Base-by-base conservation (phyloP, 2,113 vertebrate genomes). In the Bufo bufo region DNA sequence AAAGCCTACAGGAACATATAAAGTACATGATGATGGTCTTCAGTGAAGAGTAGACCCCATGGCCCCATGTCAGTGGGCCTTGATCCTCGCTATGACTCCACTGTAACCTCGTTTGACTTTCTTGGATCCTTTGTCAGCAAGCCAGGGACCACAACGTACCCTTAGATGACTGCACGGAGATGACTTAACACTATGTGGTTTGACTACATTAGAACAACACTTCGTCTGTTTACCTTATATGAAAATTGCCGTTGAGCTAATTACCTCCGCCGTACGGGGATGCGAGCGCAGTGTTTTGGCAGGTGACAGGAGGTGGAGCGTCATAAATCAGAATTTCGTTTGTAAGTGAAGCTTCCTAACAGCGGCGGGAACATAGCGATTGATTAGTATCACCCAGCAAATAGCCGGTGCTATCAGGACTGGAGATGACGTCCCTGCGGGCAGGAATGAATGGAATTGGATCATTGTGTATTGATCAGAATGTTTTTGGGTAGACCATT, bases 281-380 rank as follows among this genome's bases (percentile, higher is more conserved):
- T 7, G 16, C 3, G 14, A 80, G n/a, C 13, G 77, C 20, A 16
- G 1, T 83, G 61, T 83, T 83, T 69, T 66, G 61, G 63, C 81
- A 83, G 63, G 81, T 83, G 61, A 83, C 81, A 50, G 4, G 1
- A 69, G 81, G 47, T 69, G 81, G 47, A 65, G 43, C 19, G 81
- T 23, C 4, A 65, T 82, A 63, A 65, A 82, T 82, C 5, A 66
- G 19, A 61, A 61, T 45, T 81, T 59, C 54, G 10, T 61, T 9
- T 9, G 23, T 61, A 5, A 56, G 19, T 61, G 56, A 59, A 63
- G 16, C 9, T 2, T 81, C 56, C 54, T 4, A 81, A 61, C 13
- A 81, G 54, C 56, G 45, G 54, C 45, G 77, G 81, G 81, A n/a
- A 66, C 81, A 82, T 82, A 50, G 59, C 50, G 81, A 66, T 82